Base-by-base conservation (phyloP, 2,797 vertebrate genomes). In the Triplophysa bombifrons region DNA sequence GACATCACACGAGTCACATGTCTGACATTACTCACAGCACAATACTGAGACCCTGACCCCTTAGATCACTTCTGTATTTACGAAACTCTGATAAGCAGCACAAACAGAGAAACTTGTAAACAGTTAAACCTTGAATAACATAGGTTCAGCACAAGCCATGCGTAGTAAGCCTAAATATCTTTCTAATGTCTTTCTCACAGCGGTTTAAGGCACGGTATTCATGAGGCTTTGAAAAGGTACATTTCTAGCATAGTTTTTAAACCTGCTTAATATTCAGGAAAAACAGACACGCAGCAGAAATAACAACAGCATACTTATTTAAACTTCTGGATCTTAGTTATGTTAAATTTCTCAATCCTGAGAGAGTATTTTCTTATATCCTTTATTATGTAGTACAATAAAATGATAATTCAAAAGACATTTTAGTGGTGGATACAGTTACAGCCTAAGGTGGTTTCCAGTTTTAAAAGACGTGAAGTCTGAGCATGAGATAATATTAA, bases 1-100 rank as follows among this genome's bases (percentile, higher is more conserved):
- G 80, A 74, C 82, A 81, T 82, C 67, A 78, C 50, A 63, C 50
- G 55, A 41, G 74, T 80, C 84, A 85, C 85, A 84, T 85, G 85
- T 44, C 7, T 44, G 44, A 34, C 46, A 61, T 19, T 41, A 63
- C 77, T 76, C 60, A 74, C 63, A 82, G 75, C 60, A 66, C 69
- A 76, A 80, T 68, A 83, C 50, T 25, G 34, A 80, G 48, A 64
- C 66, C 71, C 63, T n/a, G n/a, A 50, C 70, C 38, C 38, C 55
- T 67, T 75, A 44, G 72, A 72, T 80, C 76, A 56, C 34, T 8
- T 73, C 75, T 46, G 60, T 78, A 65, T 82, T 74, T 64, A 70
- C 34, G 44, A 63, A 81, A 22, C 56, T 50, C 30, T 82, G 84
- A 81, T 53, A 73, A 73, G 22, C 41, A 68, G 58, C n/a, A 44